These are phyloP conservation scores for Sycophaga agraensis DNA, from an alignment of 1,140 invertebrate genomes.

Conservation along the genomic window DNA sequence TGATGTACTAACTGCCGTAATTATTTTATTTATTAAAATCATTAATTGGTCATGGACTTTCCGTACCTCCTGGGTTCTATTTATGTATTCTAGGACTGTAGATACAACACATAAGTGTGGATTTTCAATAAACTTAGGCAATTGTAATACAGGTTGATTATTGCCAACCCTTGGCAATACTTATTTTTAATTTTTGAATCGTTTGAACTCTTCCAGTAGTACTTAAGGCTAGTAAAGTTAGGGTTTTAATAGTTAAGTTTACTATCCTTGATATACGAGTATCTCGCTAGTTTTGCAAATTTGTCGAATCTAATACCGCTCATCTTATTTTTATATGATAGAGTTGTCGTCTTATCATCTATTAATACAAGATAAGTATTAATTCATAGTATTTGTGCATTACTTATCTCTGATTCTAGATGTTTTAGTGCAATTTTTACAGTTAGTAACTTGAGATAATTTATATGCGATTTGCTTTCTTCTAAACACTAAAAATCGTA, in stretches of 20 bases:
- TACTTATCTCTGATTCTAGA: neutral
- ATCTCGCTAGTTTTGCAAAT: neutral
- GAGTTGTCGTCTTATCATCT: constrained; percentile 9
- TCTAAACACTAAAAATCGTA: neutral
- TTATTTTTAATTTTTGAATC: constrained; percentile 29
- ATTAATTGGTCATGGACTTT: constrained; percentile 5
- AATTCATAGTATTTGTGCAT: constrained; percentile 5
- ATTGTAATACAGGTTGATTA: constrained; percentile 12
- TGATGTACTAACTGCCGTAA: constrained; percentile 28
- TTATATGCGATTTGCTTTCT: neutral
- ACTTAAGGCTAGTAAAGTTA: constrained; percentile 32
- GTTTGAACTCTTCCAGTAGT: constrained; percentile 35
- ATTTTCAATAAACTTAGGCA: constrained; percentile 14
- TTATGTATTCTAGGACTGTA: constrained; percentile 3
- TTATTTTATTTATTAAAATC: constrained; percentile 23
- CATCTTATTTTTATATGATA: constrained; percentile 18
- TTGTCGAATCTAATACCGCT: neutral
- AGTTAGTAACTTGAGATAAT: constrained; percentile 2
- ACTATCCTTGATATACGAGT: too few relatives aligned
- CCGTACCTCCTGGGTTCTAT: neutral
- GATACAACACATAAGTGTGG: constrained; percentile 9
- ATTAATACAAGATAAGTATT: too few relatives aligned
- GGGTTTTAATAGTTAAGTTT: constrained; percentile 28
- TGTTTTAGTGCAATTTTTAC: neutral
- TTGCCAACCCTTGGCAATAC: constrained; percentile 2